Conservation (phyloP, 2,888 invertebrate genomes). For the Elmis aenea region DNA sequence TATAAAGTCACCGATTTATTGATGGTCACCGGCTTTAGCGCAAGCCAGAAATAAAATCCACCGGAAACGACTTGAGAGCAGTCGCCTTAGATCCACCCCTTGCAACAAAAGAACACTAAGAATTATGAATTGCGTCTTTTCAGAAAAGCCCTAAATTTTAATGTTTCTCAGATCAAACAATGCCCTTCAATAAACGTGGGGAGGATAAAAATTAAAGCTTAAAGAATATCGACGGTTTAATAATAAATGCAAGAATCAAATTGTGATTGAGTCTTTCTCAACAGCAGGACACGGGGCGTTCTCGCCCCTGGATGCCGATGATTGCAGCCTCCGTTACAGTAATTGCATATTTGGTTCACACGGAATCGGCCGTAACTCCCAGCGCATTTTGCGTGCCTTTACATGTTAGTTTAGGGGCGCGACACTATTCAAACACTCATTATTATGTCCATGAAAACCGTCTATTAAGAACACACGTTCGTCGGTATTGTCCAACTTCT, state of each 20-base stretch:
- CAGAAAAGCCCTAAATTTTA: constrained; percentile 37
- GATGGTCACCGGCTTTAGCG: no score
- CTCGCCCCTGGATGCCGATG: constrained; percentile 31
- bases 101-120: constrained; percentile 18
- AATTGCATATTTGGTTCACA: constrained; percentile 45
- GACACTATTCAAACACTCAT: constrained; percentile 27
- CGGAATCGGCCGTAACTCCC: constrained; percentile 34
- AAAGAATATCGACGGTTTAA: constrained; percentile 19
- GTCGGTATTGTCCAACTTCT: no score
- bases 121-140: constrained; percentile 26
- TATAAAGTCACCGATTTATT: no score
- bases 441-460: constrained; percentile 26
- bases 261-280: constrained; percentile 35
- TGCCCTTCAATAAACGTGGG: constrained; percentile 31
- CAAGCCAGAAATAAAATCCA: constrained; percentile 13
- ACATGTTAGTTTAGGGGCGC: constrained; percentile 39
- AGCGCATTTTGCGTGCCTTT: constrained; percentile 32
- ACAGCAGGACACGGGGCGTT: constrained; percentile 35
- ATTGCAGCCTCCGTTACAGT: constrained; percentile 44
- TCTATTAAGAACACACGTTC: constrained; percentile 25
- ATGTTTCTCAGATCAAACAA: constrained; percentile 39
- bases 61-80: constrained; percentile 13
- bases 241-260: constrained; percentile 23
- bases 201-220: constrained; percentile 33
- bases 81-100: constrained; percentile 7